A percentile compares a stretch with the other conserved stretches of the same genome.
These are phyloP conservation scores for Drosophila kepulauana DNA, from an alignment of 1,140 invertebrate genomes.

Conservation along the genomic window DNA sequence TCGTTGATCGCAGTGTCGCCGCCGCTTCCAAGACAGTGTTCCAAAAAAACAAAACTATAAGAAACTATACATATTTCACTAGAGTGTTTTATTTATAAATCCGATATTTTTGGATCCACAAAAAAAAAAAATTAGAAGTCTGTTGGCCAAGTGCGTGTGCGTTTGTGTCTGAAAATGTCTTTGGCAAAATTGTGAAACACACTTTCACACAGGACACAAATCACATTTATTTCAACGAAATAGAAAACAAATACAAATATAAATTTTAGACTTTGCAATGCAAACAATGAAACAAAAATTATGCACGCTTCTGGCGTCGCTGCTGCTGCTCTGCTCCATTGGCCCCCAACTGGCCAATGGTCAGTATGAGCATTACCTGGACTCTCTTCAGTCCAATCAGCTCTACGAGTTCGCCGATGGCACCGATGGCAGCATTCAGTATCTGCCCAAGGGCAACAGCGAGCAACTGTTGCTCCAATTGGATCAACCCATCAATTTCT, in stretches of 20 bases:
- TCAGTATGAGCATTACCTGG: slow-evolving; percentile 73
- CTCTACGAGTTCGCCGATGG: slow-evolving; percentile 67
- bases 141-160: slow-evolving; percentile 32
- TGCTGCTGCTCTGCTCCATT: slow-evolving; percentile 46
- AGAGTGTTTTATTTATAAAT: slow-evolving; percentile 53
- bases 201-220: slow-evolving; percentile 27
- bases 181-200: slow-evolving; percentile 67
- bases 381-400: slow-evolving; percentile 67
- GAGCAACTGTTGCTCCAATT: slow-evolving; percentile 84
- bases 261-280: slow-evolving; percentile 40
- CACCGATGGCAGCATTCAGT: slow-evolving; percentile 53
- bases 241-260: slow-evolving; percentile 5
- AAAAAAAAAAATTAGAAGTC: not conserved
- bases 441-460: slow-evolving; percentile 82
- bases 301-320: slow-evolving; percentile 39
- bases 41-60: slow-evolving; percentile 66
- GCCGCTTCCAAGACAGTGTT: slow-evolving; percentile 72
- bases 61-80: slow-evolving; percentile 34
- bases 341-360: slow-evolving; percentile 34
- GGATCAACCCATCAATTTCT: slow-evolving; percentile 89
- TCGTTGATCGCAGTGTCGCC: slow-evolving; percentile 26
- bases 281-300: slow-evolving; percentile 56
- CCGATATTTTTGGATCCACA: slow-evolving; percentile 54
- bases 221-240: slow-evolving; percentile 19
- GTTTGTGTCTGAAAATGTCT: slow-evolving; percentile 61